Conservation (phyloP, 1,140 invertebrate genomes). For the Octopus bimaculoides region DNA sequence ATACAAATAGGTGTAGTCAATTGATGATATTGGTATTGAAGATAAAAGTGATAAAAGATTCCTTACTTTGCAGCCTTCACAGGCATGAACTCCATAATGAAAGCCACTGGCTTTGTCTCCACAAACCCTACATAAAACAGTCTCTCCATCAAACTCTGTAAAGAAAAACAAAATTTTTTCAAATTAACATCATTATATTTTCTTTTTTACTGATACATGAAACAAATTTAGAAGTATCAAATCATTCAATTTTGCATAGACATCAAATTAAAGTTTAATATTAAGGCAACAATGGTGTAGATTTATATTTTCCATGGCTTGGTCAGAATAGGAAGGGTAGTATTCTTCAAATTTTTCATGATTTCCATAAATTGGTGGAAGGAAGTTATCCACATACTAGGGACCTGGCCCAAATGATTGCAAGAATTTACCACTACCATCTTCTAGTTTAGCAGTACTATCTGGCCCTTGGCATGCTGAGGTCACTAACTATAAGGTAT, state of each 20-base stretch:
- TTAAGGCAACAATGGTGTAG: too few relatives aligned
- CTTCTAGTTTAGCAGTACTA: too few relatives aligned
- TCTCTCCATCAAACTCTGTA: constrained; percentile 98
- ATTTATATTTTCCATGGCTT: too few relatives aligned
- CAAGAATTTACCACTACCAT: too few relatives aligned
- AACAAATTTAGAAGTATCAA: neutral
- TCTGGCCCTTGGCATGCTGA: too few relatives aligned
- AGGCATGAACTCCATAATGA: constrained; percentile 98
- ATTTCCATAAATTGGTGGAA: too few relatives aligned
- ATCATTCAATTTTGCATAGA: neutral
- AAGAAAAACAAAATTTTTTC: constrained; percentile 51
- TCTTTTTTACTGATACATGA: neutral
- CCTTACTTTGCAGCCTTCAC: constrained; percentile 98
- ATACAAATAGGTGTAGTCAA: too few relatives aligned
- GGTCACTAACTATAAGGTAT: too few relatives aligned
- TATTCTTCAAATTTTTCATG: too few relatives aligned
- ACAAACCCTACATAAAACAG: constrained; percentile 95
- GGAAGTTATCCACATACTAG: too few relatives aligned
- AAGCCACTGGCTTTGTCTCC: constrained; percentile 99
- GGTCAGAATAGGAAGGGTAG: too few relatives aligned
- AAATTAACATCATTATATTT: constrained; percentile 5
- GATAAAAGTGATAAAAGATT: neutral
- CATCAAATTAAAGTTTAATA: neutral
- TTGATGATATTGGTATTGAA: neutral
- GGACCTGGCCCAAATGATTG: too few relatives aligned